A percentile compares a stretch with the other conserved stretches of the same genome.
phyloP scores from a whole-genome alignment of 2,888 invertebrate species.

The Polymixis flavicincta region DNA sequence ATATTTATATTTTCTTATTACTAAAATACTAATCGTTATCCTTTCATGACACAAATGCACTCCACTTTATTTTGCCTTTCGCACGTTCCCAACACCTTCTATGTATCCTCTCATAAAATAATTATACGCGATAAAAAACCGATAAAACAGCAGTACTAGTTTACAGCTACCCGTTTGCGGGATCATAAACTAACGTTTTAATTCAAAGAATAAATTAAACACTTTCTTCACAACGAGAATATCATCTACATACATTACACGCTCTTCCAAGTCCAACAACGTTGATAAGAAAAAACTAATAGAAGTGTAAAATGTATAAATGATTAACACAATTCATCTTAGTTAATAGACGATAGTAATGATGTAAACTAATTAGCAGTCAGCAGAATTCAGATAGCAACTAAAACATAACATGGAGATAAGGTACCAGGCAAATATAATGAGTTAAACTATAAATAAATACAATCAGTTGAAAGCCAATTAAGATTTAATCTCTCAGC shows the following conservation, averaged over 20 bases:
- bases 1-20: background rate
- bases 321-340: slow-evolving; percentile 44
- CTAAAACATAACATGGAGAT: slow-evolving; percentile 49
- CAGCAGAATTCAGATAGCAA: slow-evolving; percentile 51
- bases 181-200: slow-evolving; percentile 49
- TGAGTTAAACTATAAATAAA: slow-evolving; percentile 51
- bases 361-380: slow-evolving; percentile 61
- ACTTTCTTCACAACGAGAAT: slow-evolving; percentile 59
- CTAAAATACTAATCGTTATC: background rate
- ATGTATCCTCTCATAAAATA: slow-evolving; percentile 30
- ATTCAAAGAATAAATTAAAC: slow-evolving; percentile 59
- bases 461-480: slow-evolving; percentile 60
- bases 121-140: slow-evolving; percentile 13
- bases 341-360: slow-evolving; percentile 41
- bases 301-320: slow-evolving; percentile 42
- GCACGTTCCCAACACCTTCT: background rate
- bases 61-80: background rate
- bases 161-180: slow-evolving; percentile 37
- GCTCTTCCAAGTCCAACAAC: slow-evolving; percentile 40
- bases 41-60: background rate
- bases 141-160: slow-evolving; percentile 32
- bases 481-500: slow-evolving; percentile 59
- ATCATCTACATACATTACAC: slow-evolving; percentile 49
- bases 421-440: slow-evolving; percentile 46
- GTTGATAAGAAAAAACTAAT: slow-evolving; percentile 35